Evolutionary conservation across 1,140 invertebrate genomes (phyloP).

Genomic region (Geopemphigus sp.): DNA sequence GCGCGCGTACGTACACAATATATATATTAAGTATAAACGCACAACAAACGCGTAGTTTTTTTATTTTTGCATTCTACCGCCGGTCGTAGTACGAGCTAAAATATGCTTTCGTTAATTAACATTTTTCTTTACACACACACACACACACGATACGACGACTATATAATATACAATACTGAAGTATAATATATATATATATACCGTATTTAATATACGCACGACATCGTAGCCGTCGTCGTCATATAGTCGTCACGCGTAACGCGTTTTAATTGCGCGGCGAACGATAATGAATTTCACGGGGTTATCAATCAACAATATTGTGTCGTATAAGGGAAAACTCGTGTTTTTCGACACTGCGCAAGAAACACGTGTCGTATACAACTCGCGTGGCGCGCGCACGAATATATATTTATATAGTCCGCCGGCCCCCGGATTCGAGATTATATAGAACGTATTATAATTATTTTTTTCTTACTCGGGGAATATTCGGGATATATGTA

Average conservation of each 20-base stretch:
- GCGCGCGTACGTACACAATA: background rate
- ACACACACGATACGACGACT: background rate
- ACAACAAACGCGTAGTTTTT: background rate
- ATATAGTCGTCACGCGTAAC: background rate
- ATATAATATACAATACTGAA: background rate
- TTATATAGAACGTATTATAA: background rate
- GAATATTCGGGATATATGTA: background rate
- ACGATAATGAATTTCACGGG: too few relatives aligned
- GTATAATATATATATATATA: background rate
- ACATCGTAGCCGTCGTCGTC: background rate
- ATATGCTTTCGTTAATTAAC: slow-evolving; percentile 36
- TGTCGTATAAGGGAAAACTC: slow-evolving; percentile 22
- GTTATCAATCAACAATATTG: slow-evolving; percentile 13
- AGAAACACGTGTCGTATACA: background rate
- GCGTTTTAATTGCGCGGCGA: slow-evolving; percentile 8
- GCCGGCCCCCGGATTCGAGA: background rate
- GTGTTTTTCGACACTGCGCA: background rate
- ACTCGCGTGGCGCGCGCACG: background rate
- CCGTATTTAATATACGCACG: background rate
- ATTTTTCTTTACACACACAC: background rate
- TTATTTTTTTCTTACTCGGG: slow-evolving; percentile 1
- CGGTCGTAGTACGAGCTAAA: background rate
- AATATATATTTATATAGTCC: background rate
- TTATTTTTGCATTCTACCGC: slow-evolving; percentile 13
- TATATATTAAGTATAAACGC: slow-evolving; percentile 19